Evolutionary conservation across 2,113 vertebrate genomes (phyloP), one percentile per base, ranked within the genome.

Genomic region (Mustela nigripes): DNA sequence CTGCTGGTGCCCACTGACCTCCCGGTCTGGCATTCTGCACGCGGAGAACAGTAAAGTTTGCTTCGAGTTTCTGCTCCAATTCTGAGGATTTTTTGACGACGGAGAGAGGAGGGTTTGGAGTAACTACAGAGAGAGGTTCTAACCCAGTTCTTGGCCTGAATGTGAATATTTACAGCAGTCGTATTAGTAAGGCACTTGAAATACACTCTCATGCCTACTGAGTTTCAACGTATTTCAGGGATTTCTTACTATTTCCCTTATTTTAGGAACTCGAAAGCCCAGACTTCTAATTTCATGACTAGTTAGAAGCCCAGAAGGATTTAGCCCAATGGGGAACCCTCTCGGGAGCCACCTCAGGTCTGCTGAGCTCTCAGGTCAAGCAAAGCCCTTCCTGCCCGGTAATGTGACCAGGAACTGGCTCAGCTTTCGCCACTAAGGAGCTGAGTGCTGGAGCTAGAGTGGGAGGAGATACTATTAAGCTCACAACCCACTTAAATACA

Each of bases 81-180:
- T n/a, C 33, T 39, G 73, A 56, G 33, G 60, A n/a, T 71, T 96
- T 62, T 94, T 67, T 79, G 69, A 90, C 24, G 2, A 60, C 2
- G 15, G 63, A 53, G 65, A 50, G 67, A 76, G 26, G 50, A 86
- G 39, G 48, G n/a, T 82, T 71, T 91, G 58, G 78, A 82, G 58
- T n/a, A 56, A 97, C 14, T 42, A 58, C 74, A 84, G 86, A 91
- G 9, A 82, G 65, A 24, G 73, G 8, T 67, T 76, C 83, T 86
- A 84, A 78, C 48, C 50, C 60, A 19, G 58, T 79, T 83, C 36
- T 89, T 93, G 53, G 36, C 86, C 90, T 82, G 73, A 85, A 89
- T 93, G 65, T 79, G 85, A 96, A 91, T 94, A 89, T 89, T 94
- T 79, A 82, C 4, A 63, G 16, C 18, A 21, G 28, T 83, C 89